Evolutionary conservation across 2,888 invertebrate genomes (phyloP), one percentile per base, ranked within the genome.

Genomic region (Thyatira batis): DNA sequence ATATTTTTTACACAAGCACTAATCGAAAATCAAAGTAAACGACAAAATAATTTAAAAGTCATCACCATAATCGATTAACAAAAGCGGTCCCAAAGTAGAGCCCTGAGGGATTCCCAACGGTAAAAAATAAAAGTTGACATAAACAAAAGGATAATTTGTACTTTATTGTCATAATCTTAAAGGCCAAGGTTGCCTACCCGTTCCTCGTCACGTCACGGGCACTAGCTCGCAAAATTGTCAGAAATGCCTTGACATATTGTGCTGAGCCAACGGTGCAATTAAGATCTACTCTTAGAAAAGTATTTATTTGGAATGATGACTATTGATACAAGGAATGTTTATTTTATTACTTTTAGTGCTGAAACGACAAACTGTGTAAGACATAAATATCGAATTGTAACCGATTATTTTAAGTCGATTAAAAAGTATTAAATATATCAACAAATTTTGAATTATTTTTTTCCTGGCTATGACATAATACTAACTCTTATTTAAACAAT

Each of bases 171-270:
- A 0, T 45, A 0, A 3, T 11, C 10, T 61, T 63, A 71, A 51
- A 53, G 58, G 20, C 49, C 52, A 69, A 65, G 51, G 52, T 63
- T 52, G 53, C 27, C 28, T 46, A 11, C 48, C 13, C 17, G 8
- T 17, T 33, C 13, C 23, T 49, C 45, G 17, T 5, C n/a, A 57
- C 59, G 76, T 78, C 73, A 80, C 65, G 75, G 80, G 63, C 69
- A 65, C 68, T 80, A 68, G 52, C 55, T 70, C 61, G 46, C 53
- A 65, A 80, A 79, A 83, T 81, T 70, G 72, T 55, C 65, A 17
- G 4, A 17, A 28, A 55, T 57, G 45, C 85, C 87, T 86, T 87
- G 86, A 85, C 86, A 84, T 69, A 39, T 13, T 71, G 60, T 70
- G 54, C 45, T 39, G n/a, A 27, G 20, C 28, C 39, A 45, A 23